A percentile compares a stretch with the other conserved stretches of the same genome.
Conservation (phyloP, 2,797 vertebrate species). For the Neoniphon sammara region DNA sequence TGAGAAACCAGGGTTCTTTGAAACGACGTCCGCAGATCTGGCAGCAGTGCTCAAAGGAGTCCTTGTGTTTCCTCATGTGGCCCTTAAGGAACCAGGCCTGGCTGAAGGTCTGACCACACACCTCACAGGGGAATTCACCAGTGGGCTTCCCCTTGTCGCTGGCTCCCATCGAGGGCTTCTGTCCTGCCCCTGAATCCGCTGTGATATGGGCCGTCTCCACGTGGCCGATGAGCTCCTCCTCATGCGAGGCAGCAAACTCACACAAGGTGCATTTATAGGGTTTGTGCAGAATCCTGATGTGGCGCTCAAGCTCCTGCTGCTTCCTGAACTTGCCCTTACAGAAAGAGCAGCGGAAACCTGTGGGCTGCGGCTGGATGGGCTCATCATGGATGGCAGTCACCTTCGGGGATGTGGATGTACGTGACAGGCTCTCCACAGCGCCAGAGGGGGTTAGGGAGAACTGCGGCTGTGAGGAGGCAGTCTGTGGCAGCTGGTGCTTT, state of each 20-base stretch:
- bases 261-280: slow-evolving; percentile 99
- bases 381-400: slow-evolving; percentile 86
- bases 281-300: slow-evolving; percentile 98
- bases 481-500: slow-evolving; percentile 74
- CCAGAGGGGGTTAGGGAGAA: slow-evolving; percentile 79
- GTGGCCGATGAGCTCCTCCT: slow-evolving; percentile 97
- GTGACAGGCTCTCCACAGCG: slow-evolving; percentile 83
- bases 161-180: slow-evolving; percentile 79
- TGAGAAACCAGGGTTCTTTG: slow-evolving; percentile 99
- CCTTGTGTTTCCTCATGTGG: slow-evolving; percentile 99
- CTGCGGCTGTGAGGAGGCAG: slow-evolving; percentile 64
- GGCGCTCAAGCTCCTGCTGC: slow-evolving; percentile 95
- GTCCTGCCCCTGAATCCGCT: slow-evolving; percentile 89
- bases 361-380: slow-evolving; percentile 75
- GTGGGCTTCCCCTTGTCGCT: slow-evolving; percentile 85
- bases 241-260: slow-evolving; percentile 95
- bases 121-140: slow-evolving; percentile 95
- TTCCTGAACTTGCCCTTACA: slow-evolving; percentile 99
- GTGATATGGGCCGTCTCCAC: slow-evolving; percentile 97
- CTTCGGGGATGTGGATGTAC: slow-evolving; percentile 87
- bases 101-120: slow-evolving; percentile 97
- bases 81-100: slow-evolving; percentile 99
- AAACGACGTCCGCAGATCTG: slow-evolving; percentile 98
- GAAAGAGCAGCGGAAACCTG: slow-evolving; percentile 96
- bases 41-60: slow-evolving; percentile 99